Evolutionary conservation across 30 jellyfish, hydroid and myxozoan species (phyloP).

Genomic region (Aurelia sp.): DNA sequence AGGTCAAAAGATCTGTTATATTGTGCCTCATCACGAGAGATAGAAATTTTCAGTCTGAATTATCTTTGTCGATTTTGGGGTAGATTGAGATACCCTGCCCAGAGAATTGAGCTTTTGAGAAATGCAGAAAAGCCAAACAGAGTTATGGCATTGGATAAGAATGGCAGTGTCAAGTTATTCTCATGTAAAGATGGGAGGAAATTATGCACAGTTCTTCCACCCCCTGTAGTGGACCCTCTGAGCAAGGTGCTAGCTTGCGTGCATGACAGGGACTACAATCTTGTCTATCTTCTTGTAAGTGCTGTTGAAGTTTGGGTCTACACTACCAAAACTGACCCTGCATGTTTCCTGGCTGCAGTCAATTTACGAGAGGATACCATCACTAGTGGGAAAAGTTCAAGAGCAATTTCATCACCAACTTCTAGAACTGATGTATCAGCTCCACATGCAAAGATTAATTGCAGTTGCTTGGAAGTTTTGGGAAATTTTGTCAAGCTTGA

Average conservation of each 20-base stretch:
- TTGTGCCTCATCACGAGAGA: slow-evolving; percentile 64
- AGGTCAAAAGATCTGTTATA: slow-evolving; percentile 33
- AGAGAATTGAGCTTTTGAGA: slow-evolving; percentile 25
- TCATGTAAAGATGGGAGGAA: slow-evolving; percentile 41
- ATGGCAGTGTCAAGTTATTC: slow-evolving; percentile 64
- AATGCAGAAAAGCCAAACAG: slow-evolving; percentile 31
- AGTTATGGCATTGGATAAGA: slow-evolving; percentile 50
- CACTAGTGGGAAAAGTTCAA: neutral
- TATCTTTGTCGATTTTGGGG: slow-evolving; percentile 82
- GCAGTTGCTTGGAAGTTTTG: slow-evolving; percentile 70
- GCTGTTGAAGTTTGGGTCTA: slow-evolving; percentile 73
- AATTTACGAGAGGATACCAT: slow-evolving; percentile 16
- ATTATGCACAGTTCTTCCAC: slow-evolving; percentile 81
- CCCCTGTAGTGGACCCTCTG: slow-evolving; percentile 65
- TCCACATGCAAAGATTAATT: neutral
- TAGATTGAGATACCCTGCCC: slow-evolving; percentile 68
- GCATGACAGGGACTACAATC: slow-evolving; percentile 64
- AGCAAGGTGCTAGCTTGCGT: slow-evolving; percentile 56
- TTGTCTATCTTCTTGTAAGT: slow-evolving; percentile 63
- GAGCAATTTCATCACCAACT: slow-evolving; percentile 6
- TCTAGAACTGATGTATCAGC: neutral
- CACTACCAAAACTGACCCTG: slow-evolving; percentile 89
- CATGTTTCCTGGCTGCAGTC: slow-evolving; percentile 66
- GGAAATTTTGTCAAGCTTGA: slow-evolving; percentile 35
- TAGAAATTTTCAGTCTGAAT: slow-evolving; percentile 73